phyloP scores from a whole-genome alignment of 2,797 vertebrate genomes.

The Masticophis lateralis region DNA sequence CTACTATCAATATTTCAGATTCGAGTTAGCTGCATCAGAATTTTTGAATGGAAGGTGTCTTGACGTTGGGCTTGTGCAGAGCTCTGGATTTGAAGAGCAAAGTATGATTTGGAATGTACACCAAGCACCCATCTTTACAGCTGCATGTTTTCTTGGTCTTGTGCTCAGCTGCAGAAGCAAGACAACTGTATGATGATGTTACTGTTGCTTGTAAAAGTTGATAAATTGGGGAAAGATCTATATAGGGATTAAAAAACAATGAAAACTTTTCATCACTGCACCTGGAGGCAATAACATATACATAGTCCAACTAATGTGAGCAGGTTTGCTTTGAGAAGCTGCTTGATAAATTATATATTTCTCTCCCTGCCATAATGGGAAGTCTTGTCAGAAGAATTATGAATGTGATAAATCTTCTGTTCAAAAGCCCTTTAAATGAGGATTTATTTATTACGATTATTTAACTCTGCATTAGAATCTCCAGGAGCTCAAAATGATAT shows the following conservation, averaged over 20 bases:
- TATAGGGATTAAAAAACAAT: background rate
- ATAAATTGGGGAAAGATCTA: background rate
- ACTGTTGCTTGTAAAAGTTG: background rate
- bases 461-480: background rate
- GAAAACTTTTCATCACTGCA: background rate
- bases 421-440: background rate
- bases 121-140: background rate
- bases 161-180: background rate
- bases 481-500: background rate
- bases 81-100: background rate
- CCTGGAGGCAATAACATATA: background rate
- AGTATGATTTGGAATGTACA: background rate
- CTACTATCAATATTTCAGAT: background rate
- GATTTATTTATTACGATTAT: background rate
- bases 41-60: background rate
- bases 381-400: background rate
- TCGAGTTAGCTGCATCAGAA: background rate
- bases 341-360: background rate
- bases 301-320: background rate
- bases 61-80: background rate
- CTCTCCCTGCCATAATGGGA: background rate
- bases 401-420: background rate
- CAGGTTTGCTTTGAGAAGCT: background rate
- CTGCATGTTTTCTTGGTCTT: background rate
- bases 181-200: background rate